phyloP scores from a whole-genome alignment of 2,888 invertebrate genomes.

The Drosophila stalkeri region DNA sequence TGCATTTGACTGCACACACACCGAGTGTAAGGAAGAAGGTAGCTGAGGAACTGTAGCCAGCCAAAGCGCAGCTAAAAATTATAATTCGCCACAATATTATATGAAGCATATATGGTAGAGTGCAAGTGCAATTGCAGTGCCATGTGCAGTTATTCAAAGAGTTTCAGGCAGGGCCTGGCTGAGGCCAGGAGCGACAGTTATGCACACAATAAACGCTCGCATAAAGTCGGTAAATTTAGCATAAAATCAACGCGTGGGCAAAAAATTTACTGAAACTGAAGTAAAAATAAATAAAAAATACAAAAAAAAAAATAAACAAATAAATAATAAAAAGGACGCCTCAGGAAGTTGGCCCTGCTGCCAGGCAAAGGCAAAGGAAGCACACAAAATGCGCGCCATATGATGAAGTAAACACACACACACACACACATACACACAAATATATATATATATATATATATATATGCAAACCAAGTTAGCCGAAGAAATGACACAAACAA shows the following conservation, averaged over 20 bases:
- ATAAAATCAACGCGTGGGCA: constrained; percentile 61
- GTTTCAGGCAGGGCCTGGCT: background rate
- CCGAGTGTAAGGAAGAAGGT: background rate
- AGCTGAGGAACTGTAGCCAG: background rate
- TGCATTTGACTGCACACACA: constrained; percentile 71
- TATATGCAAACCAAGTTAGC: constrained; percentile 32
- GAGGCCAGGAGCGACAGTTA: constrained; percentile 63
- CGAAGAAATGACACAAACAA: constrained; percentile 38
- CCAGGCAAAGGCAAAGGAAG: constrained; percentile 36
- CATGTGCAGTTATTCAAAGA: constrained; percentile 16
- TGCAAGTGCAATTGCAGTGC: background rate
- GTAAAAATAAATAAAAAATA: background rate
- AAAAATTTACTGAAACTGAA: background rate
- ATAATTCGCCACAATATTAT: constrained; percentile 66
- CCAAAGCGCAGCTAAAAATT: constrained; percentile 49
- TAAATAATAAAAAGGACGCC: constrained; percentile 61
- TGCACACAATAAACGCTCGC: constrained; percentile 73
- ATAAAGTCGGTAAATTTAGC: constrained; percentile 73
- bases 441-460: too few species aligned
- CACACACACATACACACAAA: constrained; percentile 16
- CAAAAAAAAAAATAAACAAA: background rate
- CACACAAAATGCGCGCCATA: constrained; percentile 78
- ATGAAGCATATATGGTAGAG: constrained; percentile 31
- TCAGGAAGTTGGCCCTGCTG: constrained; percentile 58
- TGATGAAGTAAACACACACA: constrained; percentile 67